Evolutionary conservation across 2,888 invertebrate genomes (phyloP).

Genomic region (Chrysina gloriosa): DNA sequence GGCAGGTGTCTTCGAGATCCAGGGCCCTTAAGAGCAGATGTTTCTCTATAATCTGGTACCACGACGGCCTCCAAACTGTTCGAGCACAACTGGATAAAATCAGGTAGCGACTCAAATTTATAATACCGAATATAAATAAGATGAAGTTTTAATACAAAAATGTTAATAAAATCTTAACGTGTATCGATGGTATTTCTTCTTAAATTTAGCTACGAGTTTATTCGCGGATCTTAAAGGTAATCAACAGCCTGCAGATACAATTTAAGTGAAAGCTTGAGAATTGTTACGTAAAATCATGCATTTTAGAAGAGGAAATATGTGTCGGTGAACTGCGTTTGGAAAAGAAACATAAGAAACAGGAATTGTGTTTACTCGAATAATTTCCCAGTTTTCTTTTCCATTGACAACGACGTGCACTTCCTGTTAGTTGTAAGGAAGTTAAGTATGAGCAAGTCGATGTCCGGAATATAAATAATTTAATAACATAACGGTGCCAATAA

Average conservation of each 20-base stretch:
- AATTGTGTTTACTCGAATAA: slow-evolving; percentile 9
- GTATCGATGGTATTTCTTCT: no score
- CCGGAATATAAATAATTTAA: slow-evolving; percentile 23
- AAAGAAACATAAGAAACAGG: slow-evolving; percentile 9
- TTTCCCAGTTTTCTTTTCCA: slow-evolving; percentile 6
- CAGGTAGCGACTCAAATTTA: neutral
- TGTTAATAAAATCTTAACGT: no score
- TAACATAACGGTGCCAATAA: slow-evolving; percentile 20
- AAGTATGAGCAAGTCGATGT: neutral
- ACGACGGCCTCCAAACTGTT: slow-evolving; percentile 3
- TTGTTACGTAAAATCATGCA: slow-evolving; percentile 19
- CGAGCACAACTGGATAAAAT: slow-evolving; percentile 1
- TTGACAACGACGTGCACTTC: slow-evolving; percentile 1
- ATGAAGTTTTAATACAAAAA: no score
- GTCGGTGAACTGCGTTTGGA: slow-evolving; percentile 8
- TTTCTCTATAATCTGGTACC: slow-evolving; percentile 29
- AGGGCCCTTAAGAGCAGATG: slow-evolving; percentile 25
- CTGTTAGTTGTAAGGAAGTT: slow-evolving; percentile 15
- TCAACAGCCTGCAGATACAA: neutral
- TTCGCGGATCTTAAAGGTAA: neutral
- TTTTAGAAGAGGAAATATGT: slow-evolving; percentile 20
- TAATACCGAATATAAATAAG: neutral
- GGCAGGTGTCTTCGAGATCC: slow-evolving; percentile 33
- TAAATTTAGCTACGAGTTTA: no score
- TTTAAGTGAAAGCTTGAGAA: slow-evolving; percentile 30